Conservation (phyloP, 2,113 vertebrate species). For the Loxodonta africana region DNA sequence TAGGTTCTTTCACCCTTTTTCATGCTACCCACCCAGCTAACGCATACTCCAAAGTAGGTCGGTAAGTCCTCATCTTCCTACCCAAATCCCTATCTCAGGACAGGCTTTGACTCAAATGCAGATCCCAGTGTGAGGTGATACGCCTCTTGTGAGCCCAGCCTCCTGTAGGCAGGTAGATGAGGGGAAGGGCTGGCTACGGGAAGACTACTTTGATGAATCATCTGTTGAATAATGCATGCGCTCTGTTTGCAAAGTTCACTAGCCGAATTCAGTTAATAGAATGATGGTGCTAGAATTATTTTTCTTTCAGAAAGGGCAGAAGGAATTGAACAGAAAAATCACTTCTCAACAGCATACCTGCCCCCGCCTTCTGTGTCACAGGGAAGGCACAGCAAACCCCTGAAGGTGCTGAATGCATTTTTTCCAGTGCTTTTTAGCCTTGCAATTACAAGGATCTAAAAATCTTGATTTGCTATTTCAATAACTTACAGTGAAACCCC, state of each 20-base stretch:
- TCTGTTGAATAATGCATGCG: constrained; percentile 66
- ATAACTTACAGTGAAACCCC: constrained; percentile 74
- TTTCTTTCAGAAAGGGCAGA: constrained; percentile 52
- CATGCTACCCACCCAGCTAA: not conserved
- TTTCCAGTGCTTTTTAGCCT: constrained; percentile 77
- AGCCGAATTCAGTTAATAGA: constrained; percentile 49
- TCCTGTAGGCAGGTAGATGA: not conserved
- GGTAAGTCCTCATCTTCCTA: not conserved
- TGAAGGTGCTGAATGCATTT: constrained; percentile 76
- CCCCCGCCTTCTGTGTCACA: constrained; percentile 58
- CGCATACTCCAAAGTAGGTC: not conserved
- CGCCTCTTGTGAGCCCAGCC: not conserved
- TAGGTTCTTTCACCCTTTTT: not conserved
- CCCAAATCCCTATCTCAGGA: not conserved
- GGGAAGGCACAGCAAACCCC: constrained; percentile 68
- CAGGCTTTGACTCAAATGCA: not conserved
- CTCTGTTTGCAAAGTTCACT: constrained; percentile 70
- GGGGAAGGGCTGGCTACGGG: not conserved
- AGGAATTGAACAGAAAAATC: constrained; percentile 13
- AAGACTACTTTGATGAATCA: constrained; percentile 25
- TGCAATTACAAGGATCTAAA: constrained; percentile 84
- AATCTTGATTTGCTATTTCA: constrained; percentile 76
- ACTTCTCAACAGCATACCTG: not conserved
- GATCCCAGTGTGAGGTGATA: not conserved
- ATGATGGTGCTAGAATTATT: constrained; percentile 43